Conservation (phyloP, 2,113 vertebrate species). For the Pedetes capensis region DNA sequence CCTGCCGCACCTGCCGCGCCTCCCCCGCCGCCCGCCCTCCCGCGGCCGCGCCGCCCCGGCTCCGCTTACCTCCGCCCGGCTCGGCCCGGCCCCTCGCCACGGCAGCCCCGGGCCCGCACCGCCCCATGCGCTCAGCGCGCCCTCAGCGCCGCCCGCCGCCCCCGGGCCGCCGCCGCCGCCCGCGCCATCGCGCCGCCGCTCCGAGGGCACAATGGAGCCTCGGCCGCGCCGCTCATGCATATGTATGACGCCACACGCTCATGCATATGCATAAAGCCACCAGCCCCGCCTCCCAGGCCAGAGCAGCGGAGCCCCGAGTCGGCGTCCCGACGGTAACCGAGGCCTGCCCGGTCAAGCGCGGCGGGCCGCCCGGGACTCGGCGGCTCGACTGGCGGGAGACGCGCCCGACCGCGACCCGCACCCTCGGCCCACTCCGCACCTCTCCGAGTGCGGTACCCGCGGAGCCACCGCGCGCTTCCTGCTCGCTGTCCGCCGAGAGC, state of each 20-base stretch:
- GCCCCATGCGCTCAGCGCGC: constrained; percentile 67
- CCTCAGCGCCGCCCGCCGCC: constrained; percentile 54
- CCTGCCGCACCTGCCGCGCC: constrained; percentile 35
- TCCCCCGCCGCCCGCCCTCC: neutral
- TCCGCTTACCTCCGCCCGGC: constrained; percentile 55
- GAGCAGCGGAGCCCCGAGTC: constrained; percentile 74
- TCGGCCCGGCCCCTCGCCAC: constrained; percentile 57
- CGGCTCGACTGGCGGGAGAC: neutral
- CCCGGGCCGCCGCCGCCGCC: constrained; percentile 14
- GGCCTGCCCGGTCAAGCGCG: neutral
- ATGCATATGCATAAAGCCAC: constrained; percentile 78
- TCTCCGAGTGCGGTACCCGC: neutral
- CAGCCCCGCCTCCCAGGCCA: constrained; percentile 67
- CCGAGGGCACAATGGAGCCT: constrained; percentile 81
- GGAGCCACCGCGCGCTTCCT: constrained; percentile 25
- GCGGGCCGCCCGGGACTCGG: neutral
- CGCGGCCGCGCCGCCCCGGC: neutral
- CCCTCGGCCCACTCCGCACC: constrained; percentile 32
- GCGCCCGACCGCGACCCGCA: neutral
- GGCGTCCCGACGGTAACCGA: neutral
- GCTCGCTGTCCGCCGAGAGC: neutral
- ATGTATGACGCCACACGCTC: constrained; percentile 74
- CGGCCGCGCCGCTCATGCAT: constrained; percentile 76
- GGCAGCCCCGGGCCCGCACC: constrained; percentile 29
- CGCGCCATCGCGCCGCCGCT: constrained; percentile 68